Percentiles rank a stretch among this genome's conserved stretches.
These are phyloP conservation scores for Wasmannia auropunctata DNA, from an alignment of 1,140 invertebrate species.

Conservation along the genomic window DNA sequence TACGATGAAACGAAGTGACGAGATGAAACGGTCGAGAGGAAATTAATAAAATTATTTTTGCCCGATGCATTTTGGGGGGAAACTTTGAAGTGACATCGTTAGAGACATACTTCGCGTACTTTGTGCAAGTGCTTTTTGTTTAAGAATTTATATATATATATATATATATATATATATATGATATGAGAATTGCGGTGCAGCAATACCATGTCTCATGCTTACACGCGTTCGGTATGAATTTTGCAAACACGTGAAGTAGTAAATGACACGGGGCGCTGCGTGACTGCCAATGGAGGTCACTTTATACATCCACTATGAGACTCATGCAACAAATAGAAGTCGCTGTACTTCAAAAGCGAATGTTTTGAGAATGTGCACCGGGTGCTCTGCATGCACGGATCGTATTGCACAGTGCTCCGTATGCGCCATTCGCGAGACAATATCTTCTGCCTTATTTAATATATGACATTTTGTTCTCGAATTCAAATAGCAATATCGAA, in stretches of 20 bases:
- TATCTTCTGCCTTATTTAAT: neutral
- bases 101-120: neutral
- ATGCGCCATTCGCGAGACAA: neutral
- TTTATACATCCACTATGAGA: conserved; percentile 26
- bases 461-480: neutral
- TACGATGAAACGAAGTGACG: neutral
- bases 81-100: too few species aligned
- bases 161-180: neutral
- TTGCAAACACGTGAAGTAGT: conserved; percentile 16
- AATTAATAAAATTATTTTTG: neutral
- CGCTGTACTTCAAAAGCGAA: neutral
- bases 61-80: neutral
- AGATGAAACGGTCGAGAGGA: neutral
- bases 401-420: neutral
- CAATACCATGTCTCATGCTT: neutral
- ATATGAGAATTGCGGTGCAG: neutral
- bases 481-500: neutral
- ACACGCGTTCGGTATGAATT: conserved; percentile 2
- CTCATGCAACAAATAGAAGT: conserved; percentile 33
- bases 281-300: conserved; percentile 49
- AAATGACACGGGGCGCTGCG: conserved; percentile 43
- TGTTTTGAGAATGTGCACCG: conserved; percentile 6
- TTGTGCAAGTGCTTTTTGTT: neutral
- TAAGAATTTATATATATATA: too few species aligned
- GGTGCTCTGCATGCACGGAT: neutral